Evolutionary conservation across 2,888 invertebrate genomes (phyloP).

Genomic region (Scaptomyza cyrtandrae): DNA sequence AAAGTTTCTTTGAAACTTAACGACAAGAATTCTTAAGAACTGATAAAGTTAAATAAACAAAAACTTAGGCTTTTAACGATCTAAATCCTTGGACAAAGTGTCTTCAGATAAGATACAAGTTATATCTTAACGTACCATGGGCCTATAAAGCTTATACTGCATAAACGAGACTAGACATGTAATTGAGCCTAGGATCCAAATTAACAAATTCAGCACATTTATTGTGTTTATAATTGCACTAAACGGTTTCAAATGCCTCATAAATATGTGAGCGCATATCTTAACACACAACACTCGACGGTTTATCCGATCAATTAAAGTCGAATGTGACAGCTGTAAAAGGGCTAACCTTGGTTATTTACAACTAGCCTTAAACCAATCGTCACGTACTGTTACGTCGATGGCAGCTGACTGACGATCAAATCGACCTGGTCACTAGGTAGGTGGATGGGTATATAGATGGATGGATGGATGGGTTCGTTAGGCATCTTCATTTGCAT

Average conservation of each 20-base stretch:
- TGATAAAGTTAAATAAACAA: no score
- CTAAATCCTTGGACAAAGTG: not conserved
- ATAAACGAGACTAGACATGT: not conserved
- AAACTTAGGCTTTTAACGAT: not conserved
- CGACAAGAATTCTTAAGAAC: not conserved
- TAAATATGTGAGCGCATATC: conserved; percentile 29
- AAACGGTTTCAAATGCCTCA: conserved; percentile 1
- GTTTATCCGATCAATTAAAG: conserved; percentile 51
- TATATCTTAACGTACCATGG: no score
- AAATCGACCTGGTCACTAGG: not conserved
- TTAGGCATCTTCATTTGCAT: conserved; percentile 69
- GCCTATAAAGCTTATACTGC: not conserved
- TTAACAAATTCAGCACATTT: not conserved
- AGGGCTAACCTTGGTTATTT: conserved; percentile 61
- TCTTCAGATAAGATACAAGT: not conserved
- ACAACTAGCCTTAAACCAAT: conserved; percentile 16
- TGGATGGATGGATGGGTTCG: conserved; percentile 1
- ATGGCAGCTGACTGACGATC: conserved; percentile 41
- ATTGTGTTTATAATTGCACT: not conserved
- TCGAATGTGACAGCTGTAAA: conserved; percentile 32
- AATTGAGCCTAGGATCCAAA: not conserved
- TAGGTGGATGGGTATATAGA: not conserved
- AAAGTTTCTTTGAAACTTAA: no score
- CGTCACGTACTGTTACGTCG: conserved; percentile 72
- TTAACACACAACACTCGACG: conserved; percentile 16